These are phyloP conservation scores for Argyra leucocephala DNA, from an alignment of 2,888 invertebrate species.

Conservation along the genomic window DNA sequence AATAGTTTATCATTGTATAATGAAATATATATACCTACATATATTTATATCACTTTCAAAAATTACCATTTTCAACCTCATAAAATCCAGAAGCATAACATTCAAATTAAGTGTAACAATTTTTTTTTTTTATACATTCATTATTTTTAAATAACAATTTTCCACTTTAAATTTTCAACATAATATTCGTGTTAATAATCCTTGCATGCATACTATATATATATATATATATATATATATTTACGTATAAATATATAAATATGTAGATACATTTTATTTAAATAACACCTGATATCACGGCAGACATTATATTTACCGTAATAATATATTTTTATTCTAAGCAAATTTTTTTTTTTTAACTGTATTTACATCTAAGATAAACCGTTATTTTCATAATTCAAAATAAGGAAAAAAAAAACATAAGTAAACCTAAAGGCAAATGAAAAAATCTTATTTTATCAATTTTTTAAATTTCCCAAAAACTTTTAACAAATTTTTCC, in stretches of 20 bases:
- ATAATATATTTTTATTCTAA: too few species aligned
- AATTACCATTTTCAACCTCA: too few species aligned
- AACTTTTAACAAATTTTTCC: conserved; percentile 4
- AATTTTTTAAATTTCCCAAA: conserved; percentile 1
- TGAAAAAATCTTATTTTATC: too few species aligned
- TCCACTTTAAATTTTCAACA: neutral
- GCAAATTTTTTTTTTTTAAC: too few species aligned
- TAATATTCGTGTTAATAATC: too few species aligned
- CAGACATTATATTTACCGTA: neutral
- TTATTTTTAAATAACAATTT: conserved; percentile 6
- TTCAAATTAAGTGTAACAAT: neutral
- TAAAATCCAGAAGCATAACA: neutral
- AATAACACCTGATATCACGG: neutral
- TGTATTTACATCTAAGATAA: neutral
- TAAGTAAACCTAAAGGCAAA: too few species aligned
- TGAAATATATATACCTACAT: too few species aligned
- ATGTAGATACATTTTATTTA: neutral
- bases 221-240: neutral
- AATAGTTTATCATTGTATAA: too few species aligned
- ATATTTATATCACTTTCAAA: too few species aligned
- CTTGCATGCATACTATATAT: too few species aligned
- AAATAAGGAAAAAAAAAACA: neutral
- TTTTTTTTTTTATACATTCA: neutral
- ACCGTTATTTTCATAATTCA: neutral
- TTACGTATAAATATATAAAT: neutral